Percentiles rank a stretch among this genome's conserved stretches.
phyloP scores from a whole-genome alignment of 2,888 invertebrate genomes.

The Cyclophora punctaria region DNA sequence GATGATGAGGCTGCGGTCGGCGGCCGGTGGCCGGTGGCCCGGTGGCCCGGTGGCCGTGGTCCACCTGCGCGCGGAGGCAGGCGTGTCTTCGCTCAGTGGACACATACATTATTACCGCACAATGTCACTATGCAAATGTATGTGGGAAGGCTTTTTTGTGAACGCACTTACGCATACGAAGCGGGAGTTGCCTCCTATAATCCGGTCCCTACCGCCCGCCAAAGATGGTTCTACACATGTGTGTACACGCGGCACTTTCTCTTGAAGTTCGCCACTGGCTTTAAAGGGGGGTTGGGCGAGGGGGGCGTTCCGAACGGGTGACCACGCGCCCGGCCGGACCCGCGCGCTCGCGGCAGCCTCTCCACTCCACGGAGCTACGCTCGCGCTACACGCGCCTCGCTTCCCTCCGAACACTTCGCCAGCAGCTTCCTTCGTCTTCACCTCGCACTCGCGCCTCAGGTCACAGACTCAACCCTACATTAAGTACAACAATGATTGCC shows the following conservation, averaged over 20 bases:
- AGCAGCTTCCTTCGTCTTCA: too few relatives aligned
- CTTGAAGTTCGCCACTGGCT: constrained; percentile 77
- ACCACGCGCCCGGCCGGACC: constrained; percentile 61
- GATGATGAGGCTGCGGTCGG: too few relatives aligned
- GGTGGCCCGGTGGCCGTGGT: constrained; percentile 47
- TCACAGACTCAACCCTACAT: too few relatives aligned
- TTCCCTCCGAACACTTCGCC: too few relatives aligned
- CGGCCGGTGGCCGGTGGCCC: constrained; percentile 15
- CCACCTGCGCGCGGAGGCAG: too few relatives aligned
- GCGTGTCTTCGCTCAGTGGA: constrained; percentile 41
- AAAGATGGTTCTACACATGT: constrained; percentile 72
- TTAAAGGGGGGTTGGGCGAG: constrained; percentile 68
- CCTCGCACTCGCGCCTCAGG: too few relatives aligned
- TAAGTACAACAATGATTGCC: too few relatives aligned
- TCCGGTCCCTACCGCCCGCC: constrained; percentile 60
- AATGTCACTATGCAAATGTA: constrained; percentile 75
- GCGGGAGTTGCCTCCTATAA: constrained; percentile 60
- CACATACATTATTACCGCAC: constrained; percentile 74
- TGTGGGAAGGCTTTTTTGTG: constrained; percentile 70
- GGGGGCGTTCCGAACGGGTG: constrained; percentile 70
- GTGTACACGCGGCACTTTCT: constrained; percentile 76
- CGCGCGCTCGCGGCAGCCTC: constrained; percentile 30
- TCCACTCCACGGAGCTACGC: too few relatives aligned
- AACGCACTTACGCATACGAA: constrained; percentile 72
- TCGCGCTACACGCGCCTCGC: too few relatives aligned